These are phyloP conservation scores for Leptoteleia sp. DNA, from an alignment of 1,140 invertebrate genomes.

Conservation along the genomic window DNA sequence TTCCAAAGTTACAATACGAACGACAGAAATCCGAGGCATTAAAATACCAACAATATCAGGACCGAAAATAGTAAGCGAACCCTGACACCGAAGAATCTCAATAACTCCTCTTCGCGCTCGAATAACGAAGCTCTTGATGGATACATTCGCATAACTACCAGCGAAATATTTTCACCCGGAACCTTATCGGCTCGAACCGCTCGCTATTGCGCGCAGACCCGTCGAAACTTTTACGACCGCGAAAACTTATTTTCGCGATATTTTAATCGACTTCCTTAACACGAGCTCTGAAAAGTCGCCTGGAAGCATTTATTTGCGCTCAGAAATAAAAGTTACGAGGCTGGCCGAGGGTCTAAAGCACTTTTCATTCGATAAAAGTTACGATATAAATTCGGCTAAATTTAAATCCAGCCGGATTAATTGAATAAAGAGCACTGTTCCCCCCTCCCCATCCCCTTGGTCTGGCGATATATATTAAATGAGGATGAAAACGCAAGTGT, in stretches of 20 bases:
- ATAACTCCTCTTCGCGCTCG: not conserved
- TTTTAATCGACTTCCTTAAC: not conserved
- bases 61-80: slow-evolving; percentile 4
- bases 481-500: slow-evolving; percentile 34
- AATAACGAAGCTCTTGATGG: slow-evolving; percentile 34
- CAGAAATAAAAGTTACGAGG: too few species aligned
- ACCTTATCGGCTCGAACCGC: slow-evolving; percentile 22
- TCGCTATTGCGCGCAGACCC: slow-evolving; percentile 34
- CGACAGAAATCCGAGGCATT: too few species aligned
- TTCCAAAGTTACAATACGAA: too few species aligned
- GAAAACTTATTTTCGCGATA: slow-evolving; percentile 41
- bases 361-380: not conserved
- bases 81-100: not conserved
- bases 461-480: slow-evolving; percentile 30
- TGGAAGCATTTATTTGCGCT: not conserved
- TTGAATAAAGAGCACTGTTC: slow-evolving; percentile 15
- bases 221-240: slow-evolving; percentile 43
- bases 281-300: not conserved
- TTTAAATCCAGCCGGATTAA: slow-evolving; percentile 56
- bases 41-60: not conserved
- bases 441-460: too few species aligned
- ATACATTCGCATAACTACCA: slow-evolving; percentile 9
- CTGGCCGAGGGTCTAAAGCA: not conserved
- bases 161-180: slow-evolving; percentile 23
- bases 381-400: too few species aligned